phyloP scores from a whole-genome alignment of 2,888 invertebrate species.

The Linyphia triangularis region DNA sequence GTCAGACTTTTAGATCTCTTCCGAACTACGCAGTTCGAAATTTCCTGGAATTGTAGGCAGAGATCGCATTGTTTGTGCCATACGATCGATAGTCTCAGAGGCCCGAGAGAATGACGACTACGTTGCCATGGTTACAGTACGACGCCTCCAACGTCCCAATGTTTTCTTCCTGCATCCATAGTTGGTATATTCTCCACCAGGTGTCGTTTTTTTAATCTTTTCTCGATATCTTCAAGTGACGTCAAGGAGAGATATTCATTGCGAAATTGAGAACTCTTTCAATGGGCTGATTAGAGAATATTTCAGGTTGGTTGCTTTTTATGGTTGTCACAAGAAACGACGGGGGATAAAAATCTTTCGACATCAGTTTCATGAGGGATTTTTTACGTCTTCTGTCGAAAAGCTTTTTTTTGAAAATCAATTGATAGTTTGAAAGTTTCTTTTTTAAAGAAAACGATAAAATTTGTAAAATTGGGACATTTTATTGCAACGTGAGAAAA shows the following conservation, averaged over 20 bases:
- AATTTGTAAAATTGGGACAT: too few relatives aligned
- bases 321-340: background rate
- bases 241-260: constrained; percentile 6
- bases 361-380: background rate
- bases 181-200: constrained; percentile 11
- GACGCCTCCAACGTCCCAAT: constrained; percentile 31
- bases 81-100: constrained; percentile 57
- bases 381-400: background rate
- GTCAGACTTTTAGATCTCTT: too few relatives aligned
- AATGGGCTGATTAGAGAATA: too few relatives aligned
- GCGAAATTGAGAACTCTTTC: background rate
- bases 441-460: too few relatives aligned
- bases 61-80: constrained; percentile 30
- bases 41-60: constrained; percentile 28
- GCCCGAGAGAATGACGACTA: constrained; percentile 67
- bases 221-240: constrained; percentile 2
- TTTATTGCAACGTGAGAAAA: too few relatives aligned
- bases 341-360: too few relatives aligned
- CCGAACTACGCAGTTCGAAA: constrained; percentile 34
- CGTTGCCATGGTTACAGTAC: constrained; percentile 54
- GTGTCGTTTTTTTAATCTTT: constrained; percentile 3
- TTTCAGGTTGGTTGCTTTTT: background rate
- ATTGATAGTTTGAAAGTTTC: too few relatives aligned
- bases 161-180: constrained; percentile 30
- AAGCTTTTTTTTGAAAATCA: too few relatives aligned